These are phyloP conservation scores for Anguilla japonica DNA, from an alignment of 2,113 vertebrate genomes.

Conservation along the genomic window DNA sequence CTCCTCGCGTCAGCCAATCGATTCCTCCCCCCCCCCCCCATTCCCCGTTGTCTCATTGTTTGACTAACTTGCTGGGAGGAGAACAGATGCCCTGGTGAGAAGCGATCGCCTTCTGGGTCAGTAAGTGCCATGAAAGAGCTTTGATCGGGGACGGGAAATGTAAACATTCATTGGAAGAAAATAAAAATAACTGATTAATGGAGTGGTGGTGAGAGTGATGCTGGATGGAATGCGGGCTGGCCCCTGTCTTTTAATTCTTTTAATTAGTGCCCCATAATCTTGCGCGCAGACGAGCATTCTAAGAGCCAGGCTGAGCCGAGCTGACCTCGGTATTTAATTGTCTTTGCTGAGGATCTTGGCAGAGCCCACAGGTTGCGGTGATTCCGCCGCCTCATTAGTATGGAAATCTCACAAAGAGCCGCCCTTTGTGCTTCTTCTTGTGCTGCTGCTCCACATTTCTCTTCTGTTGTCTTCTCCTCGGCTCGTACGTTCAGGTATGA, in stretches of 20 bases:
- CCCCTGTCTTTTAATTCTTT: neutral
- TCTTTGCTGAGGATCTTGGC: conserved; percentile 3
- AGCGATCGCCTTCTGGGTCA: neutral
- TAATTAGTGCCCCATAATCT: neutral
- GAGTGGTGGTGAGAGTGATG: neutral
- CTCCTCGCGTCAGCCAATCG: neutral
- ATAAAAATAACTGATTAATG: neutral
- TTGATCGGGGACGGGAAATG: neutral
- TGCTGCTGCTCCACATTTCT: neutral
- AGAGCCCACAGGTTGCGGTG: neutral
- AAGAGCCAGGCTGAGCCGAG: neutral
- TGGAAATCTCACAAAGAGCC: conserved; percentile 1
- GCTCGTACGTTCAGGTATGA: neutral
- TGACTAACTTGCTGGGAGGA: no score
- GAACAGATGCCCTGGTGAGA: neutral
- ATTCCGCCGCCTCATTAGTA: conserved; percentile 1
- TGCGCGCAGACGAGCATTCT: neutral
- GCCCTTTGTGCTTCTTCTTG: neutral
- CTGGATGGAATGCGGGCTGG: neutral
- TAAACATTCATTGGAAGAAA: neutral
- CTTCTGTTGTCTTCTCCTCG: neutral
- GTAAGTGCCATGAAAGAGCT: neutral
- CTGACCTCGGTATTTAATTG: conserved; percentile 17
- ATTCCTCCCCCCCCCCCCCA: neutral
- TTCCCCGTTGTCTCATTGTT: neutral